Evolutionary conservation across 1,140 invertebrate genomes (phyloP).

Genomic region (Sinella curviseta): DNA sequence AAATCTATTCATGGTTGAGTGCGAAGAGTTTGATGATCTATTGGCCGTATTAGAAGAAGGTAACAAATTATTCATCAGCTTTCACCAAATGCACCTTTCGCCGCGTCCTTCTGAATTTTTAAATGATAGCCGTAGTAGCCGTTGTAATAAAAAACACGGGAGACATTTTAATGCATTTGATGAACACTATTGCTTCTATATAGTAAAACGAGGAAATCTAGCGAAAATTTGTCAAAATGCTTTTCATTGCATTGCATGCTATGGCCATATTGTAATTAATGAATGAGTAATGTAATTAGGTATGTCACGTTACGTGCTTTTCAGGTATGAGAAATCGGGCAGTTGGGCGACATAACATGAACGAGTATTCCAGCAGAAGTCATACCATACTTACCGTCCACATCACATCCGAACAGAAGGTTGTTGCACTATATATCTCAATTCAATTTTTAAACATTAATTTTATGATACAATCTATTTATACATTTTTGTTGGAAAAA

Average conservation of each 20-base stretch:
- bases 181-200: too few species aligned
- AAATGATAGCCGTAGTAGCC: not conserved
- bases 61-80: constrained; percentile 51
- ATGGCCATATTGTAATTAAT: too few species aligned
- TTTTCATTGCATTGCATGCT: too few species aligned
- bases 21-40: constrained; percentile 89
- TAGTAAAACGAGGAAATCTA: too few species aligned
- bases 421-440: too few species aligned
- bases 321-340: constrained; percentile 79
- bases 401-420: constrained; percentile 76
- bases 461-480: too few species aligned
- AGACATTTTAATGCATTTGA: too few species aligned
- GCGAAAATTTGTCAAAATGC: too few species aligned
- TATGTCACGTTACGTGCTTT: constrained; percentile 33
- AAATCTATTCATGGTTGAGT: constrained; percentile 91
- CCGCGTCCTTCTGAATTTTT: not conserved
- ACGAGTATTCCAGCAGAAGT: constrained; percentile 89
- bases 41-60: constrained; percentile 93
- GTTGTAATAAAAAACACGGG: not conserved
- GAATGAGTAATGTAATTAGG: too few species aligned
- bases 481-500: not conserved
- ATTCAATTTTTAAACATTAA: not conserved
- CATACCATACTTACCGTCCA: constrained; percentile 91
- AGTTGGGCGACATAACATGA: constrained; percentile 90
- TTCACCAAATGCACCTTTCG: not conserved